Evolutionary conservation across 2,113 vertebrate genomes (phyloP), one percentile per base, ranked within the genome.

Genomic region (Piprites chloris): DNA sequence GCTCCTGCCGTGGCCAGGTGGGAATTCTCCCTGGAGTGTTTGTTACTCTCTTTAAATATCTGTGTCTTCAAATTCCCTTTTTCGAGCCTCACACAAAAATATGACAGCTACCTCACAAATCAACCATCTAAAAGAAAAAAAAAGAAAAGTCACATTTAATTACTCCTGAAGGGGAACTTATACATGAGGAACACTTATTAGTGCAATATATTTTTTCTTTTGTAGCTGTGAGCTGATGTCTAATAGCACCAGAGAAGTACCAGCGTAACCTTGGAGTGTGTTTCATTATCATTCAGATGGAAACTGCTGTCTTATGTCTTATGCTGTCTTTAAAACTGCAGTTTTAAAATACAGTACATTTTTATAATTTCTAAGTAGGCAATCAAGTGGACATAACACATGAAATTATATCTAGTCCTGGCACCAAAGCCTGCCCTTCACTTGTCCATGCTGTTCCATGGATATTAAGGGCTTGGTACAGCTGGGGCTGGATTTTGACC

Each of bases 211-310:
- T 94, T 96, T 96, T 94, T 96, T 55, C 82, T 94, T 79, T 26
- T 9, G 94, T 95, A 94, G 91, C 95, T 97, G 96, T 96, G 89
- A 97, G 95, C 76, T 97, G 85, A 95, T 97, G 94, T 94, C 71
- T 97, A 95, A 96, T 85, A 97, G 96, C 10, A 58, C 90, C 90
- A 91, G 85, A 2, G 0, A 97, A 96, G 87, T 95, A 94, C 79
- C 30, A 9, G 46, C 26, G 17, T 97, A 96, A 98, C 97, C 96
- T 97, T 97, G 96, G 82, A 91, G 86, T 52, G 59, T 58, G 93
- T 95, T 97, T 97, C 91, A 97, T 97, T 97, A 95, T 83, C 84
- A 75, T 71, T 65, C 95, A 78, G 82, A 59, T 73, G 77, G 90
- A 92, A 93, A 94, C 61, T 90, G 87, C 79, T 96, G 52, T 87